Percentiles rank a stretch among this genome's conserved stretches.
phyloP scores from a whole-genome alignment of 2,888 invertebrate genomes.

The Poecilobothrus nobilitatus region DNA sequence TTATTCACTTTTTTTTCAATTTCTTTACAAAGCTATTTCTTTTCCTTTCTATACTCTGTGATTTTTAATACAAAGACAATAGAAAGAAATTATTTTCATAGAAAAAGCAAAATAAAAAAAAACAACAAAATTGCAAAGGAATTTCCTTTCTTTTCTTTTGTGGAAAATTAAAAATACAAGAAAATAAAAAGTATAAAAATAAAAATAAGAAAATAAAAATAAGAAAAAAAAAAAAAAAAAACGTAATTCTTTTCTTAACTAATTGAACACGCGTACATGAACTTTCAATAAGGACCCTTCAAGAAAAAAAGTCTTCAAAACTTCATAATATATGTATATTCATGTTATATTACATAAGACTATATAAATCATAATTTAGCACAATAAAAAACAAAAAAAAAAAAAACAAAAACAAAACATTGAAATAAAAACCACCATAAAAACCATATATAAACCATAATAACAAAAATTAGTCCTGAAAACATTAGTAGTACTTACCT shows the following conservation, averaged over 20 bases:
- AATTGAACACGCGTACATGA: conserved; percentile 6
- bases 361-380: neutral
- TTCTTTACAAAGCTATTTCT: too few species aligned
- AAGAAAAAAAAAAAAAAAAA: too few species aligned
- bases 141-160: neutral
- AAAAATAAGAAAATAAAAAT: too few species aligned
- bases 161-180: too few species aligned
- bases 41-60: too few species aligned
- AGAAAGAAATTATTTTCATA: too few species aligned
- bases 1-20: too few species aligned
- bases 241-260: neutral
- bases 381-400: neutral
- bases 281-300: neutral
- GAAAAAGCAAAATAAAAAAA: too few species aligned
- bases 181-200: too few species aligned
- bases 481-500: neutral
- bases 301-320: neutral
- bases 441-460: neutral
- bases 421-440: neutral
- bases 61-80: too few species aligned
- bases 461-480: neutral
- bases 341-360: neutral
- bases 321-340: neutral
- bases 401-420: neutral
- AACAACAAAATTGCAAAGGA: neutral